Conservation (phyloP, 1,140 invertebrate genomes). For the Agrilus planipennis region DNA sequence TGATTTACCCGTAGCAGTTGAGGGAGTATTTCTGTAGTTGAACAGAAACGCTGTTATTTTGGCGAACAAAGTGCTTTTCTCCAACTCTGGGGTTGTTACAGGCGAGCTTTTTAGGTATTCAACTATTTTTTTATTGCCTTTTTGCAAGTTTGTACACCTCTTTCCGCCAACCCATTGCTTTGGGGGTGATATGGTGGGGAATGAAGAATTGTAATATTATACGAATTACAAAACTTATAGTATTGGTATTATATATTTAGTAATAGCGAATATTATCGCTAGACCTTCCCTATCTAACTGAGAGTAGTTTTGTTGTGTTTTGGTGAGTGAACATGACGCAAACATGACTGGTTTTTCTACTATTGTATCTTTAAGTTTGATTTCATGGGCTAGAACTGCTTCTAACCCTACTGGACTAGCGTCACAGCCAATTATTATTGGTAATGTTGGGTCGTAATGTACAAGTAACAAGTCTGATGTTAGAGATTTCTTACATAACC, state of each 20-base stretch:
- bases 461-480: constrained; percentile 25
- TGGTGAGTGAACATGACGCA: constrained; percentile 36
- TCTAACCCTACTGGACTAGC: constrained; percentile 33
- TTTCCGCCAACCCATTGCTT: constrained; percentile 35
- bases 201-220: too few relatives aligned
- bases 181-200: constrained; percentile 33
- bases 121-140: constrained; percentile 5
- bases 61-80: too few relatives aligned
- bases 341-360: constrained; percentile 38
- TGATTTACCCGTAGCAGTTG: too few relatives aligned
- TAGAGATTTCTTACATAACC: constrained; percentile 20
- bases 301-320: constrained; percentile 37
- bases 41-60: too few relatives aligned
- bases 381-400: constrained; percentile 35
- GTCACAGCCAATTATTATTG: constrained; percentile 38
- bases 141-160: constrained; percentile 17
- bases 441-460: constrained; percentile 34
- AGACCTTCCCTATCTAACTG: constrained; percentile 45
- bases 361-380: constrained; percentile 22
- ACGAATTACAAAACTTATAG: too few relatives aligned
- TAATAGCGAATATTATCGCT: too few relatives aligned
- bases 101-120: too few relatives aligned
- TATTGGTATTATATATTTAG: too few relatives aligned
- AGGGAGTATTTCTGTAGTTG: too few relatives aligned
- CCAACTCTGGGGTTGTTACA: too few relatives aligned